Percentiles rank a stretch among this genome's conserved stretches.
phyloP scores from a whole-genome alignment of 2,888 invertebrate genomes.

The Drosophila neoperkinsi region DNA sequence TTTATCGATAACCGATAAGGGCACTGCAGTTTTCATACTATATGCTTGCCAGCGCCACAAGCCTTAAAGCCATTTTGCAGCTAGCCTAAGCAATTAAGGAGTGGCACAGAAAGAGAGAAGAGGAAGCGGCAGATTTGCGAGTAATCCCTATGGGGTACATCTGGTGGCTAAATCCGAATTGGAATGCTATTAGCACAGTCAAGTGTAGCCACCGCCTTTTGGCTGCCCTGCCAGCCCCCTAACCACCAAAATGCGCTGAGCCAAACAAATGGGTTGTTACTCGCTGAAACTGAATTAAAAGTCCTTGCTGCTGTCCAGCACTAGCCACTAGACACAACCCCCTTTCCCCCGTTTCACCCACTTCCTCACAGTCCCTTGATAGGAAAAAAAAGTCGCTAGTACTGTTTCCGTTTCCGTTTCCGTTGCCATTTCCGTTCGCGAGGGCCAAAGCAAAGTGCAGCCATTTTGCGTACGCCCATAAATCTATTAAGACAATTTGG shows the following conservation, averaged over 20 bases:
- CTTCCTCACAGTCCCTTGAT: slow-evolving; percentile 17
- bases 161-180: slow-evolving; percentile 39
- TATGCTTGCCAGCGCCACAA: neutral
- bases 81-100: neutral
- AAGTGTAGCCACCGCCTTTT: slow-evolving; percentile 33
- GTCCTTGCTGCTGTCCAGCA: slow-evolving; percentile 34
- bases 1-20: no score
- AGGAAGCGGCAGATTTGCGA: slow-evolving; percentile 3
- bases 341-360: neutral
- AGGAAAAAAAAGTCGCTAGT: slow-evolving; percentile 40
- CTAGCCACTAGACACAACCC: slow-evolving; percentile 9
- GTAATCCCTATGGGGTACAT: slow-evolving; percentile 22
- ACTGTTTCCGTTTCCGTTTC: slow-evolving; percentile 59
- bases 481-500: slow-evolving; percentile 81
- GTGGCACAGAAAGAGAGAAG: neutral
- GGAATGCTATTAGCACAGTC: slow-evolving; percentile 56
- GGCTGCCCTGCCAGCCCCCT: no score
- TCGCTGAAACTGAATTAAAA: slow-evolving; percentile 73
- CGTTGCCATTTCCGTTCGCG: slow-evolving; percentile 35
- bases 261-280: slow-evolving; percentile 57
- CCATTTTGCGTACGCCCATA: slow-evolving; percentile 81
- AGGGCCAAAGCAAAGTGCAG: slow-evolving; percentile 68
- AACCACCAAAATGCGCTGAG: slow-evolving; percentile 6
- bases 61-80: neutral
- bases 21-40: no score